These are phyloP conservation scores for Bombus ignitus DNA, from an alignment of 1,140 invertebrate genomes.

Conservation along the genomic window DNA sequence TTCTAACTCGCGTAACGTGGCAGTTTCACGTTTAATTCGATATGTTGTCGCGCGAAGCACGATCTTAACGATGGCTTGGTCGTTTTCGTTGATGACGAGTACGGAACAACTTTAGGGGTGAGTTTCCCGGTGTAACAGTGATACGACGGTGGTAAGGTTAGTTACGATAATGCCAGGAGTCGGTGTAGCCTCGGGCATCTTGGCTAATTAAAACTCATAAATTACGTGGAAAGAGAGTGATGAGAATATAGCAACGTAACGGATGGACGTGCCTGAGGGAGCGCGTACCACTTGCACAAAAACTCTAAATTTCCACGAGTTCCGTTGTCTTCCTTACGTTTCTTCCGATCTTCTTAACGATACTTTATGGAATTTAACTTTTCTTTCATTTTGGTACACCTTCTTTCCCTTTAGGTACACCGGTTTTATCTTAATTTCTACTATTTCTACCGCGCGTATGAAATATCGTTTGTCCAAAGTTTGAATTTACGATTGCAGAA, in stretches of 20 bases:
- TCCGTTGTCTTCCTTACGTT: background rate
- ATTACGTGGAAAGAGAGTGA: conserved; percentile 65
- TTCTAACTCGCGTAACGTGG: background rate
- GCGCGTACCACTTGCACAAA: background rate
- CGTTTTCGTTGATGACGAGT: conserved; percentile 51
- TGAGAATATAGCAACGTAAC: conserved; percentile 60
- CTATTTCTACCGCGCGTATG: too few relatives aligned
- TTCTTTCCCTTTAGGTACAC: background rate
- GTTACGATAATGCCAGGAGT: conserved; percentile 44
- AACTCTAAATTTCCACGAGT: conserved; percentile 3
- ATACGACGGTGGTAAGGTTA: conserved; percentile 17
- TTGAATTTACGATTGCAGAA: too few relatives aligned
- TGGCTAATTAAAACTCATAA: conserved; percentile 71
- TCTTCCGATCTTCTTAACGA: background rate
- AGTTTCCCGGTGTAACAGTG: background rate
- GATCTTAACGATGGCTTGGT: conserved; percentile 2
- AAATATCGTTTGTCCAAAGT: background rate
- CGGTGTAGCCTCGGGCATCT: conserved; percentile 45
- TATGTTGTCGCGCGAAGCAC: background rate
- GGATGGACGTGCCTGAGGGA: conserved; percentile 33
- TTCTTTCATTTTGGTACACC: background rate
- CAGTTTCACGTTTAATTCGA: background rate
- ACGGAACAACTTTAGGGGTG: conserved; percentile 1
- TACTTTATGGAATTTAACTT: conserved; percentile 31
- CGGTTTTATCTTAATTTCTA: background rate